Base-by-base conservation (phyloP, 1,140 invertebrate genomes). In the Camponotus floridanus region DNA sequence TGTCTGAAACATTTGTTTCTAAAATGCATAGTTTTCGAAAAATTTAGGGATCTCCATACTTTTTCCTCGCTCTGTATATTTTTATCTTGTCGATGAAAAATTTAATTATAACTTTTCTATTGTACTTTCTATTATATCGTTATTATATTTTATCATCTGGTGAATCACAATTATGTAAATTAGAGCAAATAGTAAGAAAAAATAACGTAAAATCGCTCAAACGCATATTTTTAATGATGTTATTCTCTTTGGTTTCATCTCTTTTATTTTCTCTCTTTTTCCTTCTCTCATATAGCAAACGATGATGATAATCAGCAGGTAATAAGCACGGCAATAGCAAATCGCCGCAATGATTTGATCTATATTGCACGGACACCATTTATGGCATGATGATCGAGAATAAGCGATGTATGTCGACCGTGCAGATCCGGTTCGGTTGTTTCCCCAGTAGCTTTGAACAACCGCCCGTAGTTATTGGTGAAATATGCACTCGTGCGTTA, bases 321-420 rank as follows among this genome's bases (percentile, higher is more conserved):
- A 65, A 59, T 36, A 86, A 64, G 21, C 61, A 74, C 76, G 26
- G 59, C 84, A 61, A 86, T 86, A 86, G 70, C 70, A 86, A 62
- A 65, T 55, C 62, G 70, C 33, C 68, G 55, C 33, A 42, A 42
- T 59, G 76, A 88, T 88, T 86, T 59, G 78, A 80, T 86, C 65
- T 81, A 67, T 76, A 18, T 85, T 26, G 57, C 71, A 55, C 26
- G 81, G 59, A 86, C 74, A 65, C 45, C 76, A 74, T 55, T 33
- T 67, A 59, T 39, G 5, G 8, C 42, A 33, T 26, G 42, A 31
- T 13, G 76, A 88, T 86, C 73, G 68, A 31, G 68, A 78, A 84
- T 65, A 87, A 51, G 45, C 62, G 42, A 86, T 84, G 68, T 67
- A 31, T 81, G 74, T 81, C 68, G 86, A 83, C 33, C 45, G 51